phyloP scores from a whole-genome alignment of 2,113 vertebrate genomes.

The Holacanthus passer region DNA sequence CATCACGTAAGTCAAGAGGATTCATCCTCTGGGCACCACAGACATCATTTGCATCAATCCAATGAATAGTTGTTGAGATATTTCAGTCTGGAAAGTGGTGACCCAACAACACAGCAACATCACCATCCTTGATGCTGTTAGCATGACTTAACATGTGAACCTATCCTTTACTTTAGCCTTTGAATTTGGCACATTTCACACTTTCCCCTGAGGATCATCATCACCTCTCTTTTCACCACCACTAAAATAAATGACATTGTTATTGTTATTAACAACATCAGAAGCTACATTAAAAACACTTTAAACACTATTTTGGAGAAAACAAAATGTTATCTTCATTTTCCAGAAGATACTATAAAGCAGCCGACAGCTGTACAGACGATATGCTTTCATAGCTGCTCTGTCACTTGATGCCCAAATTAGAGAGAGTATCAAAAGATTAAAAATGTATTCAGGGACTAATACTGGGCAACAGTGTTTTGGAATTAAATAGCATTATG shows the following conservation, averaged over 20 bases:
- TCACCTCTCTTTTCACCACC: background rate
- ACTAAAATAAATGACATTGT: conserved; percentile 25
- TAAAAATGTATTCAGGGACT: conserved; percentile 25
- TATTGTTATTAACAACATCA: conserved; percentile 19
- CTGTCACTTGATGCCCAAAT: conserved; percentile 32
- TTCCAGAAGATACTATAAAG: conserved; percentile 9
- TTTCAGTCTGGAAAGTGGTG: background rate
- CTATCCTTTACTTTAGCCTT: background rate
- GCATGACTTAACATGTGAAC: conserved; percentile 9
- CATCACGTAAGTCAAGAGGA: no score
- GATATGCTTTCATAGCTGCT: conserved; percentile 39
- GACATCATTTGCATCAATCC: background rate
- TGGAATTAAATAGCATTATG: conserved; percentile 34
- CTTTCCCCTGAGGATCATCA: conserved; percentile 54
- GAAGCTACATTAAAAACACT: conserved; percentile 42
- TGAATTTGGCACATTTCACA: conserved; percentile 51
- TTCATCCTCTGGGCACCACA: background rate
- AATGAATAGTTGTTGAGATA: background rate
- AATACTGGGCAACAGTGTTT: conserved; percentile 19
- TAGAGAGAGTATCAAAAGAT: conserved; percentile 23
- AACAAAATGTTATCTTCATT: conserved; percentile 6
- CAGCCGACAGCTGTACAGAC: conserved; percentile 35
- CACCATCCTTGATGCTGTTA: no score
- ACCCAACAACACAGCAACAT: background rate
- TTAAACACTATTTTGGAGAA: background rate